Evolutionary conservation across 2,113 vertebrate genomes (phyloP), one percentile per base, ranked within the genome.

Genomic region (Callaeas wilsoni): DNA sequence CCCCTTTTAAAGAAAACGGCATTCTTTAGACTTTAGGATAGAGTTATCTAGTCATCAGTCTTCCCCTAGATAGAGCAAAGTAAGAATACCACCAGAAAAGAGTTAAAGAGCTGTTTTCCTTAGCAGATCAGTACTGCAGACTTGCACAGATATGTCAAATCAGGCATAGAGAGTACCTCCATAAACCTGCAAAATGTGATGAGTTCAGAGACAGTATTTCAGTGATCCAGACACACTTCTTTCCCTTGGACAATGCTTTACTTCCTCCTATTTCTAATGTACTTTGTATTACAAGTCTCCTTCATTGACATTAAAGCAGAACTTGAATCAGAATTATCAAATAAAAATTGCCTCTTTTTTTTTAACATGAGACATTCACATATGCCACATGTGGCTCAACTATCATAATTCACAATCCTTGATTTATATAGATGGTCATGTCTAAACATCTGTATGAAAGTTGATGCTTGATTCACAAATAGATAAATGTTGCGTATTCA

Each of bases 111-210:
- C 32, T 3, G 0, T 11, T 71, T 39, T 90, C 32, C 41, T 33
- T 25, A n/a, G 44, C 8, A 53, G 20, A 69, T 69, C 46, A 79
- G 19, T 49, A 68, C 12, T 64, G 29, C n/a, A 59, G 25, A 19
- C 16, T 53, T 16, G 22, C 0, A 5, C 17, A 71, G 32, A 19
- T 9, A 11, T 2, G 0, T 15, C 41, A 53, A 71, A 16, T 37
- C 35, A 56, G 15, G 32, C 56, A 68, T 3, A 55, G 12, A 69
- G 14, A 70, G 13, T 10, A 65, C 7, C 26, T 42, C 65, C n/a
- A 29, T 25, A 83, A 67, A 59, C 3, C 23, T 71, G 33, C 23
- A 63, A 13, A 19, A 50, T 3, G 6, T 52, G 42, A 23, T 30
- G 16, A 52, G 16, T 32, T 65, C 63, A 62, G 22, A 17, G 64